phyloP scores from a whole-genome alignment of 1,140 invertebrate species.

The Globodera ellingtonae region DNA sequence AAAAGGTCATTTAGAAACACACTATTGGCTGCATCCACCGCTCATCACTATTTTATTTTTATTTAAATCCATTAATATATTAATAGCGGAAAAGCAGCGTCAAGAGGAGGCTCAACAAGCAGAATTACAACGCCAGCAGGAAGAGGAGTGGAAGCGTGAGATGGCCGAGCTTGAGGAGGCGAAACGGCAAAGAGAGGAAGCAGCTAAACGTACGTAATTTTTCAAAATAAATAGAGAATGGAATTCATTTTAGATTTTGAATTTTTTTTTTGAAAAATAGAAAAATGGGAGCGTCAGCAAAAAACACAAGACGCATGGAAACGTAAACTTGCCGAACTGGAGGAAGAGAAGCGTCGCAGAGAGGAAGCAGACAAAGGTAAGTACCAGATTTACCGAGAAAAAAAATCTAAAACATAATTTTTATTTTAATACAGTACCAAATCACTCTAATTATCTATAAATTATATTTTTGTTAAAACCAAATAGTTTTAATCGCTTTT shows the following conservation, averaged over 20 bases:
- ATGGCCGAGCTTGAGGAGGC: neutral
- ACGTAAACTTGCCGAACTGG: neutral
- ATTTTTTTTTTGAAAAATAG: neutral
- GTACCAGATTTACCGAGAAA: neutral
- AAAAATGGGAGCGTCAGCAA: neutral
- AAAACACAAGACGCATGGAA: neutral
- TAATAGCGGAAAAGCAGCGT: neutral
- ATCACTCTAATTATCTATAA: too few relatives aligned
- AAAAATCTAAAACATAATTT: too few relatives aligned
- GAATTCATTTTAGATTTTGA: neutral
- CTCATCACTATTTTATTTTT: too few relatives aligned
- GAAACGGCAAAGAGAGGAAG: neutral
- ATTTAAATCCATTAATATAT: too few relatives aligned
- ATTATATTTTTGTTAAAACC: too few relatives aligned
- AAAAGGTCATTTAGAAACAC: neutral
- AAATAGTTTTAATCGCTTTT: too few relatives aligned
- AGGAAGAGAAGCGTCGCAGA: neutral
- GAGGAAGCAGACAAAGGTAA: neutral
- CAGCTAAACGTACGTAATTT: neutral
- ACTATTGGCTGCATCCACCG: too few relatives aligned
- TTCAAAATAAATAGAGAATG: neutral
- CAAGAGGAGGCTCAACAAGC: neutral
- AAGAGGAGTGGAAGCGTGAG: neutral
- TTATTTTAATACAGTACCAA: too few relatives aligned
- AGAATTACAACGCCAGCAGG: neutral